These are phyloP conservation scores for Meandrina meandrites DNA, from an alignment of 92 coral and sea anemone species.

Conservation along the genomic window DNA sequence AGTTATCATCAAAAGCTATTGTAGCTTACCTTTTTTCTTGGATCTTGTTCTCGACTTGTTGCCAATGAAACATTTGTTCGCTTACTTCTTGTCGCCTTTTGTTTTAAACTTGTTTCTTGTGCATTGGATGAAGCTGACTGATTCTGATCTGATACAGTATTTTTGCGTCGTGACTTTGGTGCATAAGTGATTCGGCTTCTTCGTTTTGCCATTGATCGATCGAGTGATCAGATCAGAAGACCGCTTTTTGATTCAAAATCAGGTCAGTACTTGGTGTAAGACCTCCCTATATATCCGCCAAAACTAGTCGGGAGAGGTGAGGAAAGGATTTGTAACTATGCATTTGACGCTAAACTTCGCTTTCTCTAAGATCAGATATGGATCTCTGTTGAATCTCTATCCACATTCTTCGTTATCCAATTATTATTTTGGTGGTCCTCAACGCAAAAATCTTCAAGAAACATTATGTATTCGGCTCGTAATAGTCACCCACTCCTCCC, in stretches of 20 bases:
- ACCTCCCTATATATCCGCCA: no score
- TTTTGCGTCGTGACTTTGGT: constrained; percentile 54
- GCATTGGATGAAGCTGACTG: constrained; percentile 2
- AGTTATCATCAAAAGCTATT: no score
- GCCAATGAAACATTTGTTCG: not conserved
- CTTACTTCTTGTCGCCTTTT: constrained; percentile 1
- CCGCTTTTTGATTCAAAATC: constrained; percentile 34
- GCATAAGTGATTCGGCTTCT: constrained; percentile 40
- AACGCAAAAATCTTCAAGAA: not conserved
- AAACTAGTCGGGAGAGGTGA: not conserved
- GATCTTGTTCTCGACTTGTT: not conserved
- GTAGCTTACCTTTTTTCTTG: not conserved
- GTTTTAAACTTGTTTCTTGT: not conserved
- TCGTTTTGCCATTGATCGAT: constrained; percentile 20
- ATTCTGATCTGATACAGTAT: constrained; percentile 7
- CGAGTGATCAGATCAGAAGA: not conserved
- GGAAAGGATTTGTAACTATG: not conserved
- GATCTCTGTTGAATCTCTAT: not conserved
- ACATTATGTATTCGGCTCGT: no score
- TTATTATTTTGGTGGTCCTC: not conserved
- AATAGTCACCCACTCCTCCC: not conserved
- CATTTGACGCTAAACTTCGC: not conserved
- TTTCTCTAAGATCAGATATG: not conserved
- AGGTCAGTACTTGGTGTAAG: no score
- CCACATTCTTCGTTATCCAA: not conserved